A percentile compares a stretch with the other conserved stretches of the same genome.
phyloP scores from a whole-genome alignment of 2,113 vertebrate genomes.

The Psephotus haematonotus region DNA sequence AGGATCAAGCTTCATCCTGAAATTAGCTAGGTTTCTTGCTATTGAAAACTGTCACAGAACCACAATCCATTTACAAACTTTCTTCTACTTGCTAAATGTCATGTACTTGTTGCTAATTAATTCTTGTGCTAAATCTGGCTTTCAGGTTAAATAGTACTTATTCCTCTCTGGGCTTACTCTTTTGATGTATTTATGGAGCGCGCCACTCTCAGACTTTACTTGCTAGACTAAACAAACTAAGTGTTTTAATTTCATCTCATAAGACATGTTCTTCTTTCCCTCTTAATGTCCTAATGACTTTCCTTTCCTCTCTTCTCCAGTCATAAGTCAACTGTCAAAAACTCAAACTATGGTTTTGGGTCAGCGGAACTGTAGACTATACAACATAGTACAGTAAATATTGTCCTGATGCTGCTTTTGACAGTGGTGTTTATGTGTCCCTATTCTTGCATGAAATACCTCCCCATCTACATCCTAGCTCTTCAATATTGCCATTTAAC shows the following conservation, averaged over 20 bases:
- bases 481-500: not conserved
- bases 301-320: not conserved
- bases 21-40: not conserved
- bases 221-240: constrained; percentile 18
- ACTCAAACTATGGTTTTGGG: not conserved
- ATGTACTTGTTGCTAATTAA: not conserved
- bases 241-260: not conserved
- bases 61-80: not conserved
- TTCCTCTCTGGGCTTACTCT: not conserved
- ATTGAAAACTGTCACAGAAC: not conserved
- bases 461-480: not conserved
- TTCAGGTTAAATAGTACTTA: constrained; percentile 7
- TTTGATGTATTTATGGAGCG: not conserved
- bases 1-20: not conserved
- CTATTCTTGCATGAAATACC: not conserved
- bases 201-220: not conserved
- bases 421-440: not conserved
- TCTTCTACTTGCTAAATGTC: not conserved
- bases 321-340: not conserved
- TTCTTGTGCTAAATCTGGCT: not conserved
- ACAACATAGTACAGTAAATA: not conserved
- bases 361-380: not conserved
- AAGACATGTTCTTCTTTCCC: not conserved
- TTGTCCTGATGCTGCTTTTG: not conserved
- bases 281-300: not conserved